These are phyloP conservation scores for Drosophila neutralis DNA, from an alignment of 2,888 invertebrate genomes.

Conservation along the genomic window DNA sequence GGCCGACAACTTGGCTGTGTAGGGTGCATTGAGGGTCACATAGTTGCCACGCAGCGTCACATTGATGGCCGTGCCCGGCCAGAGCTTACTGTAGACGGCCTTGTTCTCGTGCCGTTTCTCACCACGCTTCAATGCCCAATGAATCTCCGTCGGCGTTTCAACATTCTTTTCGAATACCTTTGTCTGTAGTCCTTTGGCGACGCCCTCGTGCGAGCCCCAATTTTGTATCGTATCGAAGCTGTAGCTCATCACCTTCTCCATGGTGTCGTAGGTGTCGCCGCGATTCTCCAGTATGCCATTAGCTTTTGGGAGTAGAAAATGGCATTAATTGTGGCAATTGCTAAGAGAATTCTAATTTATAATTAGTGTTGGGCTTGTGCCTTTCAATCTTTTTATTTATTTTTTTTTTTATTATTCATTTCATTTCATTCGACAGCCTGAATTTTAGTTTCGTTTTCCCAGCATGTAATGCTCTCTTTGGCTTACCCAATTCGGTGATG, in stretches of 20 bases:
- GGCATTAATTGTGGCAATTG: not conserved
- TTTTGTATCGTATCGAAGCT: slow-evolving; percentile 89
- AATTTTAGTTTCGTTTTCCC: not conserved
- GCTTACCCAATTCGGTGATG: slow-evolving; percentile 86
- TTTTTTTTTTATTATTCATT: not conserved
- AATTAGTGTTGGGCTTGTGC: not conserved
- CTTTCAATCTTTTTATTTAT: not conserved
- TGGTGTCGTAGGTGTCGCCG: slow-evolving; percentile 87
- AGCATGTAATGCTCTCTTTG: slow-evolving; percentile 2
- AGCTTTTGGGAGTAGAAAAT: slow-evolving; percentile 56
- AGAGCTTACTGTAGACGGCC: slow-evolving; percentile 88
- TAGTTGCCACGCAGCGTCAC: slow-evolving; percentile 91
- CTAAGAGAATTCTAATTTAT: not conserved
- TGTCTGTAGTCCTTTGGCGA: slow-evolving; percentile 83
- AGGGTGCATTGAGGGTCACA: slow-evolving; percentile 90
- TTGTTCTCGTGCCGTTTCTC: slow-evolving; percentile 86
- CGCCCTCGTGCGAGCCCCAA: slow-evolving; percentile 91
- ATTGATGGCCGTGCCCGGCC: slow-evolving; percentile 92
- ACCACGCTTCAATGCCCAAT: slow-evolving; percentile 89
- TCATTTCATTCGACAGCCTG: not conserved
- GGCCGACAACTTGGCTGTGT: slow-evolving; percentile 89
- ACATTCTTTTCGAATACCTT: slow-evolving; percentile 81
- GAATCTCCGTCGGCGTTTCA: slow-evolving; percentile 86
- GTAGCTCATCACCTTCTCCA: slow-evolving; percentile 91
- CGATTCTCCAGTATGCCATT: slow-evolving; percentile 85